A percentile compares a stretch with the other conserved stretches of the same genome.
Evolutionary conservation across 2,797 vertebrate species (phyloP).

Genomic region (Cuculus canorus): DNA sequence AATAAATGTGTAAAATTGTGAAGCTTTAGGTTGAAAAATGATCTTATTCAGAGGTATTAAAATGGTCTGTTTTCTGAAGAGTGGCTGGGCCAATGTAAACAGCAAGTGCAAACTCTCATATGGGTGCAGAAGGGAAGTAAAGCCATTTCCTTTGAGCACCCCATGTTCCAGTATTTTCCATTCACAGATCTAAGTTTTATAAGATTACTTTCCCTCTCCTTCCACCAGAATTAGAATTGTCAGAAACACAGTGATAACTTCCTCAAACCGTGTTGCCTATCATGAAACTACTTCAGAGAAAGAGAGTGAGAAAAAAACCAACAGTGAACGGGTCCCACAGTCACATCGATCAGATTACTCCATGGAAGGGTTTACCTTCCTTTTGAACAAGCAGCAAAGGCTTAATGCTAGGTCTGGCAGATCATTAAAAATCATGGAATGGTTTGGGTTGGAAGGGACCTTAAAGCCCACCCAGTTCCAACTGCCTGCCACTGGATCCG

Average conservation of each 20-base stretch:
- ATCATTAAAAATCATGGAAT: background rate
- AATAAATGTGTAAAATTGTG: background rate
- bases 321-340: rapidly evolving
- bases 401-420: rapidly evolving
- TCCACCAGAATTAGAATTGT: background rate
- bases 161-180: background rate
- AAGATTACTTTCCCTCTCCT: background rate
- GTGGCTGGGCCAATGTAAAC: background rate
- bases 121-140: background rate
- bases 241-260: background rate
- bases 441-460: no score
- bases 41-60: rapidly evolving
- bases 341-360: background rate
- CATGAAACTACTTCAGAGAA: background rate
- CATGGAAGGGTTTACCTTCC: background rate
- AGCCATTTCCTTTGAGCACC: background rate
- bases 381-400: background rate
- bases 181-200: background rate
- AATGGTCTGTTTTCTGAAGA: background rate
- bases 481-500: no score
- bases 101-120: background rate
- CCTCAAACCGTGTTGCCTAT: background rate
- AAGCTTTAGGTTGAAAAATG: background rate
- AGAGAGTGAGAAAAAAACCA: no score
- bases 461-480: no score